A percentile compares a stretch with the other conserved stretches of the same genome.
These are phyloP conservation scores for Sitobion miscanthi DNA, from an alignment of 1,140 invertebrate species.

Conservation along the genomic window DNA sequence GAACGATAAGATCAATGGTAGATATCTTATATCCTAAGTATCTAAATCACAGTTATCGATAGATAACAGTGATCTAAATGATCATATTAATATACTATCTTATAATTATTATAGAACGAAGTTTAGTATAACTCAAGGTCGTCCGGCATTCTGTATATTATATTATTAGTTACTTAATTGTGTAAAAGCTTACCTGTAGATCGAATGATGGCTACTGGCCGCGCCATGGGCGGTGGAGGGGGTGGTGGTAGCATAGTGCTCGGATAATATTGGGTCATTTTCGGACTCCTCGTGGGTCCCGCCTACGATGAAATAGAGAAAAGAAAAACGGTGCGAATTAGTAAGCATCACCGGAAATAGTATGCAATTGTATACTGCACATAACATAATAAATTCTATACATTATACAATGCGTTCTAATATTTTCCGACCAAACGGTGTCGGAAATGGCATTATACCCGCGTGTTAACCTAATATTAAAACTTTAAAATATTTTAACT, in stretches of 20 bases:
- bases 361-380: background rate
- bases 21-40: no score
- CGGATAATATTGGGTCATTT: constrained; percentile 84
- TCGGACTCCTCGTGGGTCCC: constrained; percentile 68
- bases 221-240: constrained; percentile 94
- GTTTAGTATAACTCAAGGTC: background rate
- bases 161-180: background rate
- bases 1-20: no score
- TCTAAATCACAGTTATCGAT: no score
- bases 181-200: constrained; percentile 74
- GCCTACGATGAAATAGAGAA: constrained; percentile 60
- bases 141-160: background rate
- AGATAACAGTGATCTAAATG: no score
- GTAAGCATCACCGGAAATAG: background rate
- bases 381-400: background rate
- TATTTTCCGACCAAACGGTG: background rate
- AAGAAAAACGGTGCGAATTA: background rate
- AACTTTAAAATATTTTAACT: background rate
- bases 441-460: background rate
- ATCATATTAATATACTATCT: no score
- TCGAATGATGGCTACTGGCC: constrained; percentile 93
- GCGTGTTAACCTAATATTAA: background rate
- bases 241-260: constrained; percentile 91
- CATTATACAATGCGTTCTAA: background rate
- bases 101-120: background rate